phyloP scores from a whole-genome alignment of 1,140 invertebrate species.

The Psix sp. region DNA sequence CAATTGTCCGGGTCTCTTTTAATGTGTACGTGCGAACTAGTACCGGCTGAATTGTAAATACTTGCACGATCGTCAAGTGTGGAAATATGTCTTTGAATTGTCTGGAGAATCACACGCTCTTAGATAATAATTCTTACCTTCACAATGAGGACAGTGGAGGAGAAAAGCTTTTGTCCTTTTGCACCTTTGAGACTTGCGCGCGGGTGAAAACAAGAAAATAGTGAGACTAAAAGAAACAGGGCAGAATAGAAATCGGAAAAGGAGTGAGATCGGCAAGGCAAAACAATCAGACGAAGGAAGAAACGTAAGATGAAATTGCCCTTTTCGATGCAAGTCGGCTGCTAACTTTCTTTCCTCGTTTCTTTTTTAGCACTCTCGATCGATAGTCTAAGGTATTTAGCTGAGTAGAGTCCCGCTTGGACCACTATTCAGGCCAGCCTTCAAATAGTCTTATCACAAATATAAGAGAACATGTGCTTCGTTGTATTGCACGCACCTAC shows the following conservation, averaged over 20 bases:
- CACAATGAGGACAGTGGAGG: slow-evolving; percentile 56
- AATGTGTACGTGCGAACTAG: slow-evolving; percentile 32
- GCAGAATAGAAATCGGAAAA: background rate
- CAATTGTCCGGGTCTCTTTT: slow-evolving; percentile 16
- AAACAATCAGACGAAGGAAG: slow-evolving; percentile 5
- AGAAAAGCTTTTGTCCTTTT: slow-evolving; percentile 56
- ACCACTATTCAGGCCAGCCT: too few species aligned
- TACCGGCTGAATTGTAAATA: slow-evolving; percentile 58
- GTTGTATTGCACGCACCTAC: slow-evolving; percentile 51
- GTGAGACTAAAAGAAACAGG: slow-evolving; percentile 1
- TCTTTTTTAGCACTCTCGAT: slow-evolving; percentile 1
- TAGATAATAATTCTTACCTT: slow-evolving; percentile 56
- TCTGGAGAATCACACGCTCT: slow-evolving; percentile 49
- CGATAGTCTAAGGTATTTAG: background rate
- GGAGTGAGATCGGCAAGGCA: background rate
- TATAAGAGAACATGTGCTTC: slow-evolving; percentile 50
- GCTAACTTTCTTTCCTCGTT: background rate
- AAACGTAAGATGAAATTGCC: slow-evolving; percentile 33
- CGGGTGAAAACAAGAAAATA: slow-evolving; percentile 25
- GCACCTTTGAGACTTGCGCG: slow-evolving; percentile 47
- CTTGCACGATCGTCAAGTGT: slow-evolving; percentile 56
- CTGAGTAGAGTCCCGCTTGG: slow-evolving; percentile 1
- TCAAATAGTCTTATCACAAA: slow-evolving; percentile 14
- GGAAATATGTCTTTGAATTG: slow-evolving; percentile 51
- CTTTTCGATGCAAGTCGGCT: slow-evolving; percentile 21